A percentile compares a stretch with the other conserved stretches of the same genome.
phyloP scores from a whole-genome alignment of 2,888 invertebrate species.

The Penaeus monodon region DNA sequence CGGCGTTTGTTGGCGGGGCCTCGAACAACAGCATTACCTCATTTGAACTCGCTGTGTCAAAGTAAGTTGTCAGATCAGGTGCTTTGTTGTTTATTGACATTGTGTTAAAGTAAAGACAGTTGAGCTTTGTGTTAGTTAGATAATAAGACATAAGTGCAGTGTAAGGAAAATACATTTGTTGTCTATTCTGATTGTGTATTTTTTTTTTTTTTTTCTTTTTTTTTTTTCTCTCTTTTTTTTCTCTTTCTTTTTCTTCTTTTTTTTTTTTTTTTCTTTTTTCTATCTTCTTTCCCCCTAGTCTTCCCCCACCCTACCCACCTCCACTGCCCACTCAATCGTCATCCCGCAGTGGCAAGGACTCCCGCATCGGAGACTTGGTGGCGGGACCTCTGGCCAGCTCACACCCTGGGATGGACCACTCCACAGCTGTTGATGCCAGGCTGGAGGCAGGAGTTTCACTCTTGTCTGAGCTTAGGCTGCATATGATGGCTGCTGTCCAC shows the following conservation, averaged over 20 bases:
- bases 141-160: too few species aligned
- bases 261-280: too few species aligned
- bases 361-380: constrained; percentile 43
- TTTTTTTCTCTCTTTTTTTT: too few species aligned
- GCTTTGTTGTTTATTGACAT: neutral
- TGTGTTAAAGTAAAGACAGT: too few species aligned
- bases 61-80: constrained; percentile 21
- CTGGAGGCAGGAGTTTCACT: constrained; percentile 85
- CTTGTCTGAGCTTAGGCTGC: constrained; percentile 81
- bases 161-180: too few species aligned
- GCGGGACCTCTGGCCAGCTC: constrained; percentile 35
- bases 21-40: constrained; percentile 39
- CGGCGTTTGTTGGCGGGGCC: constrained; percentile 23
- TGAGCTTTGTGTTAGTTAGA: too few species aligned
- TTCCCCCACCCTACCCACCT: constrained; percentile 40
- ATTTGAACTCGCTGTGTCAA: constrained; percentile 49
- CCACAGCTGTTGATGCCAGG: constrained; percentile 81
- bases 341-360: constrained; percentile 43
- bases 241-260: too few species aligned
- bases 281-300: constrained; percentile 15
- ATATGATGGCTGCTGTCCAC: constrained; percentile 79
- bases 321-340: constrained; percentile 33
- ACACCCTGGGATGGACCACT: constrained; percentile 66
- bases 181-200: too few species aligned
- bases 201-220: too few species aligned